Conservation (phyloP, 2,797 vertebrate genomes). For the Gambelia wislizenii region DNA sequence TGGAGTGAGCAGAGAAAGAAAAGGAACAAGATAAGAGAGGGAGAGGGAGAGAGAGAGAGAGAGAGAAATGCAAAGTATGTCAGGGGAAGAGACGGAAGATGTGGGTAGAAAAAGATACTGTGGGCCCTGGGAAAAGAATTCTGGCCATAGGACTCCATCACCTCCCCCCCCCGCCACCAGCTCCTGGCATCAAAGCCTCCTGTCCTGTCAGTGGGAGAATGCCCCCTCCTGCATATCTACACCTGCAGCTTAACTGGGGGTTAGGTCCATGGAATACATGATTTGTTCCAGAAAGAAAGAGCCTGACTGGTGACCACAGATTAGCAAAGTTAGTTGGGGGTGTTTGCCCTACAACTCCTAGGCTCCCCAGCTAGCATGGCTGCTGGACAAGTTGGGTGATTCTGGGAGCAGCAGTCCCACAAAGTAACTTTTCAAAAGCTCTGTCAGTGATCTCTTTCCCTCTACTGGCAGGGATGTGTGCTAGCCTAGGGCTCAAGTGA, state of each 20-base stretch:
- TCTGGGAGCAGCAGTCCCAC: too few species aligned
- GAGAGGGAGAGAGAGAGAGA: slow-evolving; percentile 15
- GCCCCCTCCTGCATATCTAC: neutral
- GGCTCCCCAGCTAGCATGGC: too few species aligned
- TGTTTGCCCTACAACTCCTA: too few species aligned
- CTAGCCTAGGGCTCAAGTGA: neutral
- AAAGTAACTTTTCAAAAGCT: too few species aligned
- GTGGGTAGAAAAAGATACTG: slow-evolving; percentile 15
- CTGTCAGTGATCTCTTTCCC: too few species aligned
- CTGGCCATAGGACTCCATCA: neutral
- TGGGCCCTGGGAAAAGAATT: neutral
- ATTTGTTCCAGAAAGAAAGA: neutral
- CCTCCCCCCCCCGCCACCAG: neutral
- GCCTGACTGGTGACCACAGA: too few species aligned
- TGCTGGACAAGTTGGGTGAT: too few species aligned
- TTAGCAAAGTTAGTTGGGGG: too few species aligned
- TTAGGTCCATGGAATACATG: neutral
- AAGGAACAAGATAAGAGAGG: slow-evolving; percentile 17
- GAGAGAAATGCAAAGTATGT: slow-evolving; percentile 50
- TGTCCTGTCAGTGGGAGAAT: neutral
- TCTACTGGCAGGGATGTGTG: neutral
- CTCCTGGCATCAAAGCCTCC: slow-evolving; percentile 17
- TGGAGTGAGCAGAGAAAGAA: slow-evolving; percentile 2
- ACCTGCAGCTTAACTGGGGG: neutral
- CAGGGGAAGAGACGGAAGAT: slow-evolving; percentile 24